Conservation (phyloP, 2,888 invertebrate species). For the Synanthedon andrenaeformis region DNA sequence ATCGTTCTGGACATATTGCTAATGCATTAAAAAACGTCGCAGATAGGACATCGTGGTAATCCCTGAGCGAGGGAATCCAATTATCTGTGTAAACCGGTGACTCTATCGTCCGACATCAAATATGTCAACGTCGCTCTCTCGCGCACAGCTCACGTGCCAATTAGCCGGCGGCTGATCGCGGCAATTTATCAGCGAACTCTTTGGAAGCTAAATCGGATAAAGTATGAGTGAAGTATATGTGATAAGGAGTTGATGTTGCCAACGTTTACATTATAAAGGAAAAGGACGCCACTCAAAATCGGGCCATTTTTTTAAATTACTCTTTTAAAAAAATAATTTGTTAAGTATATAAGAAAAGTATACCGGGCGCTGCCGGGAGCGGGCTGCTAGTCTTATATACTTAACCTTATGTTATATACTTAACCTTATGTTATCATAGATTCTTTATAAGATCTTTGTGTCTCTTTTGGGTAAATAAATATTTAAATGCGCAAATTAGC, state of each 20-base stretch:
- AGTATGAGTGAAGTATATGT: neutral
- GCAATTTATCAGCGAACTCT: slow-evolving; percentile 1
- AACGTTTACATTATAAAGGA: too few species aligned
- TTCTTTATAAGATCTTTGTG: too few species aligned
- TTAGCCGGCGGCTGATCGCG: slow-evolving; percentile 2
- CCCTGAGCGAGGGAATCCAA: neutral
- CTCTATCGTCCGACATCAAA: slow-evolving; percentile 1
- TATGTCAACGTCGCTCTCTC: slow-evolving; percentile 3
- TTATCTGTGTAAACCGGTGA: neutral
- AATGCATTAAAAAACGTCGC: neutral
- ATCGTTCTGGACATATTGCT: neutral
- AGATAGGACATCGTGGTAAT: neutral
- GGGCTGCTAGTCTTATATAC: too few species aligned
- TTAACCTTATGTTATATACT: too few species aligned
- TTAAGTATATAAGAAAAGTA: too few species aligned
- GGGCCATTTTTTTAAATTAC: too few species aligned
- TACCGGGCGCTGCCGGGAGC: too few species aligned
- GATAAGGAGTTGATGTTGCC: neutral
- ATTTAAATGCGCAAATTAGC: too few species aligned
- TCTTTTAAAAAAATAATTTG: too few species aligned
- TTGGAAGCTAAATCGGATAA: neutral
- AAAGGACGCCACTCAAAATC: too few species aligned
- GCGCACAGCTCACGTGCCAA: slow-evolving; percentile 1
- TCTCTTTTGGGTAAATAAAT: too few species aligned
- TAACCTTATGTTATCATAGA: too few species aligned